Percentiles rank a stretch among this genome's conserved stretches.
These are phyloP conservation scores for Hydropsyche tenuis DNA, from an alignment of 1,140 invertebrate species.

Conservation along the genomic window DNA sequence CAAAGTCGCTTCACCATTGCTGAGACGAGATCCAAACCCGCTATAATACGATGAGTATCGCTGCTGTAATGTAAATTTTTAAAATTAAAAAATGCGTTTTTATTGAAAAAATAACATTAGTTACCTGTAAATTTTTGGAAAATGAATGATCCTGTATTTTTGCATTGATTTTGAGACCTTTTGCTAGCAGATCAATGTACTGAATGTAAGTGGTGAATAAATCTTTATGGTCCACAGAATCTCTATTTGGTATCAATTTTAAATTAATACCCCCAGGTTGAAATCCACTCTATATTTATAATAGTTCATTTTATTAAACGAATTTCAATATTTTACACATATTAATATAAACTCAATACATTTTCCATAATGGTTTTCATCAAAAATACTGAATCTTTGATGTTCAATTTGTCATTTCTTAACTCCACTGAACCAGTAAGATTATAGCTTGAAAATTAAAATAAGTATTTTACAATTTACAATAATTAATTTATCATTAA, in stretches of 20 bases:
- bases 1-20: slow-evolving; percentile 63
- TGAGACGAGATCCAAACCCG: slow-evolving; percentile 66
- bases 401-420: slow-evolving; percentile 39
- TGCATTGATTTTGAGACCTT: slow-evolving; percentile 63
- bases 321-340: not conserved
- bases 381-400: slow-evolving; percentile 57
- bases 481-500: too few relatives aligned
- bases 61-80: slow-evolving; percentile 57
- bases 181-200: slow-evolving; percentile 67
- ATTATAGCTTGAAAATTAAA: slow-evolving; percentile 52
- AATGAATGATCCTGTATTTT: slow-evolving; percentile 61
- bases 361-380: slow-evolving; percentile 67
- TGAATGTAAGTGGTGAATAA: slow-evolving; percentile 65
- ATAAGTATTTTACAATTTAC: too few relatives aligned
- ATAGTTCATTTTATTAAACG: not conserved
- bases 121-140: slow-evolving; percentile 60
- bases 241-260: slow-evolving; percentile 62
- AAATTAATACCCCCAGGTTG: slow-evolving; percentile 69
- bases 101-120: not conserved
- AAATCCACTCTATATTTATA: slow-evolving; percentile 52
- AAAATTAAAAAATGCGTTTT: slow-evolving; percentile 42
- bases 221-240: slow-evolving; percentile 64
- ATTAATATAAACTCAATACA: slow-evolving; percentile 54
- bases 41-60: slow-evolving; percentile 65
- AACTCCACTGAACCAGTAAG: slow-evolving; percentile 38